A percentile compares a stretch with the other conserved stretches of the same genome.
Conservation (phyloP, 2,113 vertebrate genomes). For the Rhinopithecus roxellana region DNA sequence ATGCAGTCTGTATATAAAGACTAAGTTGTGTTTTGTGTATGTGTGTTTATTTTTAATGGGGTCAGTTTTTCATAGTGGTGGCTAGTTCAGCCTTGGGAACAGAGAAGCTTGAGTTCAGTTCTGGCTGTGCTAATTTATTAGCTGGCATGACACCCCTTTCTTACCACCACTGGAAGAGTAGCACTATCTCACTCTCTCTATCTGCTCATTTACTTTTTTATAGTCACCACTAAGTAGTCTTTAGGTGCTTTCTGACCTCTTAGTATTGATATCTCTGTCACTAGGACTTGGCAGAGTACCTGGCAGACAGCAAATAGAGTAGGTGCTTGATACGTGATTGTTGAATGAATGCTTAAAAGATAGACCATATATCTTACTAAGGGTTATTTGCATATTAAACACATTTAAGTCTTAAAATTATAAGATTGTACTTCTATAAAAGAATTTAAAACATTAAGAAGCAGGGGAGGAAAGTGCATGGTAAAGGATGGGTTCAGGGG, state of each 20-base stretch:
- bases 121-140: too few relatives aligned
- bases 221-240: not conserved
- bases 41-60: too few relatives aligned
- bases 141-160: not conserved
- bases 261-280: not conserved
- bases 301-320: not conserved
- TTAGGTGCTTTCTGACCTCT: not conserved
- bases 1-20: too few relatives aligned
- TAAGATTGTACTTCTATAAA: not conserved
- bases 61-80: too few relatives aligned
- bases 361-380: not conserved
- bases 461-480: not conserved
- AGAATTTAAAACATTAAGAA: not conserved
- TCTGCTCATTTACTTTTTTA: not conserved
- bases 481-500: not conserved
- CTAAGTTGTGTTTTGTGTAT: too few relatives aligned
- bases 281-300: not conserved
- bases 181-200: not conserved
- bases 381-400: not conserved
- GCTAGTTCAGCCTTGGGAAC: too few relatives aligned
- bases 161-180: not conserved
- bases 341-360: not conserved
- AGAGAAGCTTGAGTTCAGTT: too few relatives aligned
- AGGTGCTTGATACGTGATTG: not conserved
- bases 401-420: slow-evolving; percentile 12